Base-by-base conservation (phyloP, 2,797 vertebrate species). In the Graptemys geographica region DNA sequence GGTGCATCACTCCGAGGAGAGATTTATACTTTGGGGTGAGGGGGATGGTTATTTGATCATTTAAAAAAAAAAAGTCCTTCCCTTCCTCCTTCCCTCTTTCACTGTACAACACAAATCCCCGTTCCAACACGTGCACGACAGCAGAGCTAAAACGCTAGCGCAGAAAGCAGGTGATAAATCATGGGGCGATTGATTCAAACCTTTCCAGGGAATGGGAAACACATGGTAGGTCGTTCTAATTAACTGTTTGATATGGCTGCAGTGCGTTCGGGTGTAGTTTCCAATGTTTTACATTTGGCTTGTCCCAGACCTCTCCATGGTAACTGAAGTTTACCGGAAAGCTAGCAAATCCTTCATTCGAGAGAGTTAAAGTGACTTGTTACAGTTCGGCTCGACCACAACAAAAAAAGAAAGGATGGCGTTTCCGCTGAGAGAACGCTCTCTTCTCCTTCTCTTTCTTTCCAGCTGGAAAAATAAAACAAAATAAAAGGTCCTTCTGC, bases 111-210 rank as follows among this genome's bases (percentile, higher is more conserved):
- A 90, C 94, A 96, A 96, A 96, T 92, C 94, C 94, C 90, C 88
- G 94, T 97, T n/a, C 97, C 96, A 96, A 91, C 95, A 95, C 97
- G 79, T 91, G 94, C 89, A 44, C 53, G 11, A 97, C 95, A 94
- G 92, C 91, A 65, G 96, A 96, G 93, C 97, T 83, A 97, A 85
- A 55, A 79, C 21, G 0, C 93, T 97, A 80, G 18, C 97, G 69
- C 95, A 97, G 97, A 81, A 97, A 98, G 95, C 98, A 98, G 98
- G 98, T 98, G 98, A 98, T 98, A 98, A 98, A 98, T 98, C 98
- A 98, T 81, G 6, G 94, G 95, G 95, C 94, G 86, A 97, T 87
- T 81, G 85, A 98, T 97, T 96, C 96, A 96, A 97, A 97, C 97
- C 94, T 93, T 90, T 91, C 93, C 97, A 92, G 95, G 85, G 94